Percentiles rank a stretch among this genome's conserved stretches.
phyloP scores from a whole-genome alignment of 2,888 invertebrate genomes.

The Eupithecia pulchellata region DNA sequence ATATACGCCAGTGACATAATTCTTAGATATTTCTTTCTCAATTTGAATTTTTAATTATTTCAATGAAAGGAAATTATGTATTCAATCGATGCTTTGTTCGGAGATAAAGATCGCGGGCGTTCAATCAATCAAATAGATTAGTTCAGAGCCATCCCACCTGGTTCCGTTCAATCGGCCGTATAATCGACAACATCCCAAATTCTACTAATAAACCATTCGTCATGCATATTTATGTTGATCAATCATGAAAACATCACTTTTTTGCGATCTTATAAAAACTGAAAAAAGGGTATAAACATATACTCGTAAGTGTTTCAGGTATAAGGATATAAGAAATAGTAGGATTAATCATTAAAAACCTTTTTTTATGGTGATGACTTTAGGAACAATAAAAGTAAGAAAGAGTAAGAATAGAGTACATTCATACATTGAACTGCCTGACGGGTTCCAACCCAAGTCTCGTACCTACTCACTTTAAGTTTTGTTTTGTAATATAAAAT shows the following conservation, averaged over 20 bases:
- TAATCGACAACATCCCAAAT: conserved; percentile 58
- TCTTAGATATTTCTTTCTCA: conserved; percentile 38
- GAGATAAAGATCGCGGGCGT: conserved; percentile 61
- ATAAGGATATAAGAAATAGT: too few relatives aligned
- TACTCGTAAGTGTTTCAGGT: too few relatives aligned
- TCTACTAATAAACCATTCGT: conserved; percentile 45
- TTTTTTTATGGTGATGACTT: too few relatives aligned
- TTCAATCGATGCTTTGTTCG: conserved; percentile 64
- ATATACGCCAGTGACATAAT: conserved; percentile 26
- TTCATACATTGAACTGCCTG: too few relatives aligned
- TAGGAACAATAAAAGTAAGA: too few relatives aligned
- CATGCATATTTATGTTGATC: conserved; percentile 47
- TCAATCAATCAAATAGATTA: conserved; percentile 65
- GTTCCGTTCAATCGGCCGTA: conserved; percentile 55
- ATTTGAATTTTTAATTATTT: conserved; percentile 49
- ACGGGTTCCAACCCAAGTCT: too few relatives aligned
- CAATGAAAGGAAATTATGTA: conserved; percentile 61
- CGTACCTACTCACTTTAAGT: too few relatives aligned
- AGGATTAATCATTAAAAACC: too few relatives aligned
- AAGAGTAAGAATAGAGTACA: too few relatives aligned
- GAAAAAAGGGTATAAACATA: not conserved
- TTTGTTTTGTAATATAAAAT: too few relatives aligned
- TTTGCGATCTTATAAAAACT: conserved; percentile 17
- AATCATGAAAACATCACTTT: conserved; percentile 40
- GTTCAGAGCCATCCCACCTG: conserved; percentile 57